Evolutionary conservation across 1,140 invertebrate species (phyloP).

Genomic region (Hetaerina americana): DNA sequence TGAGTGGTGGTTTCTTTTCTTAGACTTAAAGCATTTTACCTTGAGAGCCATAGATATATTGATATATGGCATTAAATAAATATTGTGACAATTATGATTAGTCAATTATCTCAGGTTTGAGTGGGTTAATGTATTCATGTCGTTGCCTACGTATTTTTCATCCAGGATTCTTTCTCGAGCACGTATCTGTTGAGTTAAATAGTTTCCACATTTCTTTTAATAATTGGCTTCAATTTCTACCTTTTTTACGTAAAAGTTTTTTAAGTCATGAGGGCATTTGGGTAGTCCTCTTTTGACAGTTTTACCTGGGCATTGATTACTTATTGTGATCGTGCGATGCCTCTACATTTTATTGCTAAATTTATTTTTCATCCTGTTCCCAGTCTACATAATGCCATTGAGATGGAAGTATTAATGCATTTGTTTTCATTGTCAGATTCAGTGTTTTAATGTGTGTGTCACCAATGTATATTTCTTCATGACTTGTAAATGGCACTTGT

Average conservation of each 20-base stretch:
- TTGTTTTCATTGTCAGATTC: not conserved
- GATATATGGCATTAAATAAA: not conserved
- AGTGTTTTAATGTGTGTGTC: not conserved
- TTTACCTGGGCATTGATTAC: too few species aligned
- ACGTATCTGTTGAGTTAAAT: not conserved
- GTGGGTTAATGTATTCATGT: not conserved
- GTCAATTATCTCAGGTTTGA: not conserved
- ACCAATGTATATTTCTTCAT: not conserved
- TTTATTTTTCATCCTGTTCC: not conserved
- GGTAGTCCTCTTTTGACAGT: not conserved
- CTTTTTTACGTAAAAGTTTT: not conserved
- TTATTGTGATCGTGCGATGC: too few species aligned
- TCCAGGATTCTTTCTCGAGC: not conserved
- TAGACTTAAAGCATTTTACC: not conserved
- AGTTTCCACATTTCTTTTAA: not conserved
- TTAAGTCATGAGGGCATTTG: not conserved
- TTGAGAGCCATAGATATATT: not conserved
- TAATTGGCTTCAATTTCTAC: not conserved
- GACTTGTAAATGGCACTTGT: not conserved
- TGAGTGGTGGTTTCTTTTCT: not conserved
- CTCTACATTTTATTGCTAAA: not conserved
- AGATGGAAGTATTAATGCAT: not conserved
- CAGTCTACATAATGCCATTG: not conserved
- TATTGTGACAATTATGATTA: constrained; percentile 1
- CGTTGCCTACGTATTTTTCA: not conserved